Percentiles rank a stretch among this genome's conserved stretches.
Conservation (phyloP, 2,113 vertebrate species). For the Craseonycteris thonglongyai region DNA sequence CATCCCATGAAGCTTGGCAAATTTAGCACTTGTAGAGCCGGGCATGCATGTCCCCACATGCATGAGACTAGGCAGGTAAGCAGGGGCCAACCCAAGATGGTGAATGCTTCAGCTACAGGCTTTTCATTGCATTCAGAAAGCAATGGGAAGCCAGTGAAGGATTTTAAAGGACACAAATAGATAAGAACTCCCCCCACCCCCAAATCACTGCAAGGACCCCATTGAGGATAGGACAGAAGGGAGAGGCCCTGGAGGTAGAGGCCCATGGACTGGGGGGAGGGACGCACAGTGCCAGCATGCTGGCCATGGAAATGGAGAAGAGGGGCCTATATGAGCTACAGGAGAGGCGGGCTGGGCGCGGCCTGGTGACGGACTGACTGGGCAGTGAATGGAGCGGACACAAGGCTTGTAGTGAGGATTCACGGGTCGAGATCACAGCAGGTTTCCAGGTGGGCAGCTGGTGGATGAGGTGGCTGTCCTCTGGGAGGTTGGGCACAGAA, state of each 20-base stretch:
- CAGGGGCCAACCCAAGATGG: background rate
- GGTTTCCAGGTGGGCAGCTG: background rate
- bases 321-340: background rate
- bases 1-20: background rate
- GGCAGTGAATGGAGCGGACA: background rate
- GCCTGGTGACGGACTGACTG: background rate
- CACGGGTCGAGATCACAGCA: background rate
- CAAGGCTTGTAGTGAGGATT: background rate
- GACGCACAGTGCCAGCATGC: background rate
- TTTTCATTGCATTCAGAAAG: background rate
- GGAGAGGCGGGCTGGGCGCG: background rate
- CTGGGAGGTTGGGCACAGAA: background rate
- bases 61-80: too few relatives aligned
- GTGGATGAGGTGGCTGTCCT: background rate
- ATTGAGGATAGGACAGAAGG: background rate
- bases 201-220: background rate
- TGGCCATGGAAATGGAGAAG: background rate
- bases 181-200: background rate
- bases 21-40: background rate
- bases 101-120: background rate
- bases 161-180: background rate
- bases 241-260: background rate
- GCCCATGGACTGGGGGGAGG: background rate
- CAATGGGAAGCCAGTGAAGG: background rate
- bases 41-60: too few relatives aligned